Percentiles rank a stretch among this genome's conserved stretches.
These are phyloP conservation scores for Tragelaphus oryx DNA, from an alignment of 2,797 vertebrate species.

Conservation along the genomic window DNA sequence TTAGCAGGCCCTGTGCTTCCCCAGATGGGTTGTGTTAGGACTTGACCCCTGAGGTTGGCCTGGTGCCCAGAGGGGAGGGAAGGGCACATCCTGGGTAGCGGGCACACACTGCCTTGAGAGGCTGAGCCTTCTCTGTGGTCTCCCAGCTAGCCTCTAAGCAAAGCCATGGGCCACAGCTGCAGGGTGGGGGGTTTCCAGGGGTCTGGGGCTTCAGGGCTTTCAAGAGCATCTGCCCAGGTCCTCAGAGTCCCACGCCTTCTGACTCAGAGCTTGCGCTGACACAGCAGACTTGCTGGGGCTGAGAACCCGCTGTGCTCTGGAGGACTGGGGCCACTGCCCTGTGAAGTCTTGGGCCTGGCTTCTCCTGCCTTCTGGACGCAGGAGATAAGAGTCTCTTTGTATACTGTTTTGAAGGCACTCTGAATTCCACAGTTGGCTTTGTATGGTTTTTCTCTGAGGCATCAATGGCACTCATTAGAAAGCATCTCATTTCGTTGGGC, in stretches of 20 bases:
- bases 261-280: neutral
- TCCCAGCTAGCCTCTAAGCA: neutral
- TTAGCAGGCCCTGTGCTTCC: neutral
- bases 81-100: rapidly evolving
- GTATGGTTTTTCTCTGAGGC: conserved; percentile 1
- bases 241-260: neutral
- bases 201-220: neutral
- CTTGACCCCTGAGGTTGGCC: neutral
- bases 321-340: neutral
- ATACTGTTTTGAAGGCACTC: neutral
- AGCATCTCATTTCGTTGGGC: neutral
- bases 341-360: neutral
- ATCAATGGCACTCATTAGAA: neutral
- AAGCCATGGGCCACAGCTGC: neutral
- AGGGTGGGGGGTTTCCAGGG: neutral
- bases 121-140: neutral
- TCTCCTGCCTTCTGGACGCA: neutral
- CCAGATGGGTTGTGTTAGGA: no score
- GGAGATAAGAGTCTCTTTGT: neutral
- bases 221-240: neutral
- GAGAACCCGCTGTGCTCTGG: neutral
- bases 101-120: neutral
- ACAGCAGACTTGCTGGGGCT: neutral
- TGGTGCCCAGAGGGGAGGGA: neutral
- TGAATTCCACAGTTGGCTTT: neutral